These are phyloP conservation scores for Axea sp. DNA, from an alignment of 2,888 invertebrate species.

Conservation along the genomic window DNA sequence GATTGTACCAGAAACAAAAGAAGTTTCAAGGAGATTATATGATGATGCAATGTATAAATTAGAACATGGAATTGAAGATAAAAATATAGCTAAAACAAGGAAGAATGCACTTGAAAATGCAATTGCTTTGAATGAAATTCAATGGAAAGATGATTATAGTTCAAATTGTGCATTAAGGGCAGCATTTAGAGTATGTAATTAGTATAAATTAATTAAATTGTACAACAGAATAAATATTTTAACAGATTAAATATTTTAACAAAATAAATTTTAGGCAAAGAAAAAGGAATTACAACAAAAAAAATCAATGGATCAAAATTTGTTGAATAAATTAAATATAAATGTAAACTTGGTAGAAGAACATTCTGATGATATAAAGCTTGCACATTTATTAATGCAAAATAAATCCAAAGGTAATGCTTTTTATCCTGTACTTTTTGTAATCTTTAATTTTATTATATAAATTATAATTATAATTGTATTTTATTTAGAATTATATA, in stretches of 20 bases:
- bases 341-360: constrained; percentile 90
- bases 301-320: constrained; percentile 84
- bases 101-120: constrained; percentile 88
- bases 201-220: neutral
- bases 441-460: too few species aligned
- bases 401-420: constrained; percentile 82
- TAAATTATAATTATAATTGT: too few species aligned
- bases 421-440: neutral
- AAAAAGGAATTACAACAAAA: constrained; percentile 88
- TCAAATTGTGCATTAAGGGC: constrained; percentile 92
- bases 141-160: constrained; percentile 95
- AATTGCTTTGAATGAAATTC: constrained; percentile 87
- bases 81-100: constrained; percentile 84
- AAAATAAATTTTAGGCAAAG: constrained; percentile 81
- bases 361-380: constrained; percentile 87
- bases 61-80: constrained; percentile 94
- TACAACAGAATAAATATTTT: too few species aligned
- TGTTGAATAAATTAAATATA: constrained; percentile 88
- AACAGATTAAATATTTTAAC: too few species aligned
- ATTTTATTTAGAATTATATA: too few species aligned
- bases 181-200: constrained; percentile 88
- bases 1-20: constrained; percentile 94
- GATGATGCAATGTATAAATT: constrained; percentile 99
- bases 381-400: constrained; percentile 88
- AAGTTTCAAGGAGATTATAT: constrained; percentile 91